phyloP scores from a whole-genome alignment of 2,797 vertebrate species.

The Epinephelus coioides region DNA sequence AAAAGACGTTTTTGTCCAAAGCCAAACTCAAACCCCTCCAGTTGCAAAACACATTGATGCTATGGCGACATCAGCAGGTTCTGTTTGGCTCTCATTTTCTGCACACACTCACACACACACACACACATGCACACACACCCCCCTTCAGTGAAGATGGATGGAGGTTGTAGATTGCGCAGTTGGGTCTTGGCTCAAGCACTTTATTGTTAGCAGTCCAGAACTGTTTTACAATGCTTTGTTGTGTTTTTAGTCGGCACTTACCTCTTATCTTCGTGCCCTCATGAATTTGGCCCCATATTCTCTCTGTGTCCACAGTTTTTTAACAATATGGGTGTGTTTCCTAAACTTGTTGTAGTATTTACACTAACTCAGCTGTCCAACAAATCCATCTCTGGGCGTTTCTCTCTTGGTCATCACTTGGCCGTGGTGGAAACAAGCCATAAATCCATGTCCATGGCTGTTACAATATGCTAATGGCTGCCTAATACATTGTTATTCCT shows the following conservation, averaged over 20 bases:
- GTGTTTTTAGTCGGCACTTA: slow-evolving; percentile 43
- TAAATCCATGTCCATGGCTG: slow-evolving; percentile 25
- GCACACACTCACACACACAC: not conserved
- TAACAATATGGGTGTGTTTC: slow-evolving; percentile 34
- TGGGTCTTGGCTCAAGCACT: slow-evolving; percentile 46
- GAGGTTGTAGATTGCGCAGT: slow-evolving; percentile 40
- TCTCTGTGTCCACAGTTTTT: slow-evolving; percentile 8
- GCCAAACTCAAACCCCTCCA: slow-evolving; percentile 43
- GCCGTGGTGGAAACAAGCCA: slow-evolving; percentile 39
- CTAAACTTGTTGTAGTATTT: slow-evolving; percentile 32
- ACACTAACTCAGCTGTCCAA: slow-evolving; percentile 42
- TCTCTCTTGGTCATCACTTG: slow-evolving; percentile 45
- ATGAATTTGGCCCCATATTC: not conserved
- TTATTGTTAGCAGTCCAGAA: slow-evolving; percentile 38
- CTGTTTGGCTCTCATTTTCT: slow-evolving; percentile 41
- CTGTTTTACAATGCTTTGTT: slow-evolving; percentile 44
- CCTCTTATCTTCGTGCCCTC: not conserved
- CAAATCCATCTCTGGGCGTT: slow-evolving; percentile 56
- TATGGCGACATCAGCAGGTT: slow-evolving; percentile 44
- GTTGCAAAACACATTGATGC: slow-evolving; percentile 51
- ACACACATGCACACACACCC: not conserved
- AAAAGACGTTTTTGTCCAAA: slow-evolving; percentile 57
- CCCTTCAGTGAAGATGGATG: slow-evolving; percentile 45
- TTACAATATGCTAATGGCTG: slow-evolving; percentile 44
- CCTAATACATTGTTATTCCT: slow-evolving; percentile 35